phyloP scores from a whole-genome alignment of 2,888 invertebrate genomes.

The Leptinotarsa haldemani region DNA sequence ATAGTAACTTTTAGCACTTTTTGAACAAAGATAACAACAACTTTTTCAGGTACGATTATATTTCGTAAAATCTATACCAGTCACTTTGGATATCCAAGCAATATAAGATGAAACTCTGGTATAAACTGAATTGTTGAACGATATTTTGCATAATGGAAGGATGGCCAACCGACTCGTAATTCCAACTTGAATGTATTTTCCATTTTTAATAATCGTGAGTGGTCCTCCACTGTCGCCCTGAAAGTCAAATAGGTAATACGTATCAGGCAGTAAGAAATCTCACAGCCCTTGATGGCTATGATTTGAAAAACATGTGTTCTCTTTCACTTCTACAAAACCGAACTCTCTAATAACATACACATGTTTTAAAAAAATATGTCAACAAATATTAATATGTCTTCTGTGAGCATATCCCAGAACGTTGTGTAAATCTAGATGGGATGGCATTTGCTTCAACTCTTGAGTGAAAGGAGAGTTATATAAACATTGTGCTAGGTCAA shows the following conservation, averaged over 20 bases:
- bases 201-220: slow-evolving; percentile 55
- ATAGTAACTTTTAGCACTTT: not conserved
- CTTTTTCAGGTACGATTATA: slow-evolving; percentile 47
- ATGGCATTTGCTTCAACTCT: too few species aligned
- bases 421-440: too few species aligned
- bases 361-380: too few species aligned
- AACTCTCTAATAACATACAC: not conserved
- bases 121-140: slow-evolving; percentile 63
- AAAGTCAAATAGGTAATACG: slow-evolving; percentile 22
- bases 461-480: too few species aligned
- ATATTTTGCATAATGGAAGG: slow-evolving; percentile 60
- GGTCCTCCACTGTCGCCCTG: slow-evolving; percentile 65
- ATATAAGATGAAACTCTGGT: slow-evolving; percentile 62
- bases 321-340: not conserved
- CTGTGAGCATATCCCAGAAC: too few species aligned
- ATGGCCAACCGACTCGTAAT: slow-evolving; percentile 62
- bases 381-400: too few species aligned
- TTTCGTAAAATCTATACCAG: slow-evolving; percentile 59
- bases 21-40: not conserved
- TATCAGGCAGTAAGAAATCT: not conserved
- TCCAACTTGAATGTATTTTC: slow-evolving; percentile 59
- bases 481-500: too few species aligned
- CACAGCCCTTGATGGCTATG: not conserved
- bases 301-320: not conserved
- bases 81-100: slow-evolving; percentile 60